Evolutionary conservation across 2,797 vertebrate genomes (phyloP).

Genomic region (Botia almorhae): DNA sequence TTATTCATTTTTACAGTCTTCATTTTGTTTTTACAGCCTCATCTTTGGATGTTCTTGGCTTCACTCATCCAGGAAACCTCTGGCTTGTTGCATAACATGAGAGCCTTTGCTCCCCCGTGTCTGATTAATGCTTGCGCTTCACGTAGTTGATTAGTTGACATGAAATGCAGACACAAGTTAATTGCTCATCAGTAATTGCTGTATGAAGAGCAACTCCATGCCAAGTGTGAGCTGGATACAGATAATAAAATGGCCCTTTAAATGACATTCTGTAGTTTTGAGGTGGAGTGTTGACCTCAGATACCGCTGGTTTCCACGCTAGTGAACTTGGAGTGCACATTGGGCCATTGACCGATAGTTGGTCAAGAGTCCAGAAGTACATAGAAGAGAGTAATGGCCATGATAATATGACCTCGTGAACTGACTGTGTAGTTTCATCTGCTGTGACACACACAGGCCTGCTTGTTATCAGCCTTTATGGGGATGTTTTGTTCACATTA

Average conservation of each 20-base stretch:
- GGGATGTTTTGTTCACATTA: slow-evolving; percentile 12
- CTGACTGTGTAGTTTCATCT: slow-evolving; percentile 3
- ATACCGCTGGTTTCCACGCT: neutral
- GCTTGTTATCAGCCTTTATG: slow-evolving; percentile 21
- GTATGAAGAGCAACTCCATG: slow-evolving; percentile 25
- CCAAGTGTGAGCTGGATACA: slow-evolving; percentile 7
- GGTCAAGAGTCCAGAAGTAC: slow-evolving; percentile 2
- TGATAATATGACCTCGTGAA: slow-evolving; percentile 16
- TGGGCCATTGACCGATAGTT: slow-evolving; percentile 7
- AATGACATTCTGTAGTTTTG: slow-evolving; percentile 10
- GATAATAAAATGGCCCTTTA: slow-evolving; percentile 36
- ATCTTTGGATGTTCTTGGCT: neutral
- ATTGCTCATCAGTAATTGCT: slow-evolving; percentile 53
- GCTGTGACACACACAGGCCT: slow-evolving; percentile 7
- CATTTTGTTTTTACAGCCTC: neutral
- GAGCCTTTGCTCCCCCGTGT: slow-evolving; percentile 1
- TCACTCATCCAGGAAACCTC: neutral
- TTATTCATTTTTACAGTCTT: neutral
- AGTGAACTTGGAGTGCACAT: neutral
- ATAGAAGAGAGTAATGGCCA: neutral
- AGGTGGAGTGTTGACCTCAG: neutral
- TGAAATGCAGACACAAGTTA: slow-evolving; percentile 48
- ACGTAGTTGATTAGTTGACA: slow-evolving; percentile 45
- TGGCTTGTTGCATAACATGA: slow-evolving; percentile 2
- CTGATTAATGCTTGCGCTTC: slow-evolving; percentile 48